These are phyloP conservation scores for Aplidium turbinatum DNA, from an alignment of 23 tunicate species.

Conservation along the genomic window DNA sequence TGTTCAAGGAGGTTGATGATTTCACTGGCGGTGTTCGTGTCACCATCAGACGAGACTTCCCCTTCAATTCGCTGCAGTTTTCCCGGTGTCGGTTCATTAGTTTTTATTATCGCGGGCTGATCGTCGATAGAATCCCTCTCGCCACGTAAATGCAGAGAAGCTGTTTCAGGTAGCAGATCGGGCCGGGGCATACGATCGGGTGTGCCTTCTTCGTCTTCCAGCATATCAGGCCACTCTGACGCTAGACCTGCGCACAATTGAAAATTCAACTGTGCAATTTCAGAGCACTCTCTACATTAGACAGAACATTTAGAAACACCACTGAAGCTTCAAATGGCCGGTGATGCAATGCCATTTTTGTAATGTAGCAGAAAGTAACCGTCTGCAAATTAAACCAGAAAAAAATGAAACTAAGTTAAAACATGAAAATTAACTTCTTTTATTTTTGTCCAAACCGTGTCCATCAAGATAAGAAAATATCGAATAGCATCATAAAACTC, in stretches of 20 bases:
- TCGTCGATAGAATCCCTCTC: neutral
- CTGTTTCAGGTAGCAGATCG: constrained; percentile 46
- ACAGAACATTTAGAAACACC: too few species aligned
- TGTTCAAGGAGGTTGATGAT: constrained; percentile 64
- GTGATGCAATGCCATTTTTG: too few species aligned
- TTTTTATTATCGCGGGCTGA: neutral
- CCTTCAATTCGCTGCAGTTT: constrained; percentile 31
- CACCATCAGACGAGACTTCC: constrained; percentile 11
- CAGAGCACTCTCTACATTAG: neutral
- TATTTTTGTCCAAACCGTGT: too few species aligned
- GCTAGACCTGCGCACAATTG: constrained; percentile 3
- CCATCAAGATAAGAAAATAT: too few species aligned
- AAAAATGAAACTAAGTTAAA: too few species aligned
- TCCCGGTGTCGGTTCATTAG: constrained; percentile 22
- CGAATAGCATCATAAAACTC: too few species aligned
- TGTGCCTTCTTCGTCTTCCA: constrained; percentile 45
- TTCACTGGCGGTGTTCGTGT: constrained; percentile 44
- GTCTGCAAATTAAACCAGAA: too few species aligned
- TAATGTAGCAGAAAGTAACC: too few species aligned
- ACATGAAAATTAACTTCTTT: too few species aligned
- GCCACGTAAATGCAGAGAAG: constrained; percentile 3
- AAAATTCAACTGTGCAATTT: neutral
- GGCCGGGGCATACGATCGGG: constrained; percentile 26
- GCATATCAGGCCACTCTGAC: constrained; percentile 58
- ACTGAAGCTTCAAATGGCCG: too few species aligned